Conservation (phyloP, 2,797 vertebrate species). For the Pampus argenteus region DNA sequence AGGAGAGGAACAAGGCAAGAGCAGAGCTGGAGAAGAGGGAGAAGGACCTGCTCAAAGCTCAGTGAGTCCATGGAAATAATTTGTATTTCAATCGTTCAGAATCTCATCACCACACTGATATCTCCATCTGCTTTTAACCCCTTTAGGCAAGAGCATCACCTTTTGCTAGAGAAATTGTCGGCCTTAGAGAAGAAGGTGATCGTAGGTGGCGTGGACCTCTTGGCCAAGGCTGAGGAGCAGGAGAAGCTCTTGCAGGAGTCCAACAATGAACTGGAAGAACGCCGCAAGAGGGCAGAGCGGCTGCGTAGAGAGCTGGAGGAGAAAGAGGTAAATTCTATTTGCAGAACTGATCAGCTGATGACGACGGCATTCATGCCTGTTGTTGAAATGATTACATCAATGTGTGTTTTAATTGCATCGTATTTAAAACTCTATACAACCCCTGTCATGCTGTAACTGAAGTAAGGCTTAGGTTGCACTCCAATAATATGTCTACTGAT, state of each 20-base stretch:
- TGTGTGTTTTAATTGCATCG: not conserved
- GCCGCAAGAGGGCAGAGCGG: slow-evolving; percentile 93
- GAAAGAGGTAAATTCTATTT: slow-evolving; percentile 88
- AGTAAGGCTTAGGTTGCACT: not conserved
- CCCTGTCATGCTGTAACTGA: not conserved
- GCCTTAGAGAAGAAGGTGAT: slow-evolving; percentile 98
- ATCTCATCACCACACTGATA: not conserved
- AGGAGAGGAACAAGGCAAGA: slow-evolving; percentile 97
- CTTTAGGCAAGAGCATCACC: slow-evolving; percentile 95
- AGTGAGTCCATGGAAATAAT: slow-evolving; percentile 85
- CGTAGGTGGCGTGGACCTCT: slow-evolving; percentile 96
- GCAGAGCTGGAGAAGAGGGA: slow-evolving; percentile 97
- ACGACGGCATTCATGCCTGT: not conserved
- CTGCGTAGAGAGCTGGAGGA: slow-evolving; percentile 97
- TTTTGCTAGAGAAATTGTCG: slow-evolving; percentile 93
- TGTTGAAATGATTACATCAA: not conserved
- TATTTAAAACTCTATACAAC: not conserved
- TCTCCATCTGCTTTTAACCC: not conserved
- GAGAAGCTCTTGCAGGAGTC: slow-evolving; percentile 98
- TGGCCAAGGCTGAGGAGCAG: slow-evolving; percentile 99
- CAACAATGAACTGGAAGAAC: slow-evolving; percentile 96
- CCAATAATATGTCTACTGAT: not conserved
- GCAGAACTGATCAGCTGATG: not conserved
- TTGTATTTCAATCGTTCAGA: not conserved
- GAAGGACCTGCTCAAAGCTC: slow-evolving; percentile 97